These are phyloP conservation scores for Tinea trinotella DNA, from an alignment of 2,888 invertebrate species.

Conservation along the genomic window DNA sequence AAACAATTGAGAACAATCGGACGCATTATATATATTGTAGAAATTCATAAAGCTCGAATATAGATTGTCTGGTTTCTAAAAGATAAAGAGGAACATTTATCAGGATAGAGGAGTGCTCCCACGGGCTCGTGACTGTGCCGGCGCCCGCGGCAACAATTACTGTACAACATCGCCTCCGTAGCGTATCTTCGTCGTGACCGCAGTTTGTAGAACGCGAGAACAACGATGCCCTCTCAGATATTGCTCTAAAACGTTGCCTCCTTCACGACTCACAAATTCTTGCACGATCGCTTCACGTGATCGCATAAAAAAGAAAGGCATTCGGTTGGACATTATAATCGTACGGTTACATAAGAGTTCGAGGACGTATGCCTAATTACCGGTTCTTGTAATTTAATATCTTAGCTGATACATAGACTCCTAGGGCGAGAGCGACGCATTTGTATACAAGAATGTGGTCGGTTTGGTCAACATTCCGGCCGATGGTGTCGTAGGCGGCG, in stretches of 20 bases:
- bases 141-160: conserved; percentile 59
- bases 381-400: conserved; percentile 9
- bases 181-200: conserved; percentile 62
- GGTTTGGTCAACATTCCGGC: conserved; percentile 58
- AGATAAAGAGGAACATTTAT: not conserved
- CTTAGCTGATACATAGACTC: conserved; percentile 1
- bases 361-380: conserved; percentile 13
- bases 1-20: not conserved
- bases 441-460: conserved; percentile 61
- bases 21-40: not conserved
- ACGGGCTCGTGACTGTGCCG: conserved; percentile 46
- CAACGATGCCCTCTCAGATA: conserved; percentile 59
- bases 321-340: not conserved
- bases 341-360: conserved; percentile 1
- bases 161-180: conserved; percentile 46
- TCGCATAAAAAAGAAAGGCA: conserved; percentile 9
- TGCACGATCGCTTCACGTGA: conserved; percentile 11
- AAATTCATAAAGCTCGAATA: not conserved
- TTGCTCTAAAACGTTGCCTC: conserved; percentile 27
- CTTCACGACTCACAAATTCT: not conserved
- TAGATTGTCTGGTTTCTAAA: not conserved
- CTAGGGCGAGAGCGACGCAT: conserved; percentile 38
- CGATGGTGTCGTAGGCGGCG: conserved; percentile 41
- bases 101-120: conserved; percentile 30
- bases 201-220: conserved; percentile 48